Evolutionary conservation across 2,888 invertebrate species (phyloP).

Genomic region (Ornithoptera alexandrae): DNA sequence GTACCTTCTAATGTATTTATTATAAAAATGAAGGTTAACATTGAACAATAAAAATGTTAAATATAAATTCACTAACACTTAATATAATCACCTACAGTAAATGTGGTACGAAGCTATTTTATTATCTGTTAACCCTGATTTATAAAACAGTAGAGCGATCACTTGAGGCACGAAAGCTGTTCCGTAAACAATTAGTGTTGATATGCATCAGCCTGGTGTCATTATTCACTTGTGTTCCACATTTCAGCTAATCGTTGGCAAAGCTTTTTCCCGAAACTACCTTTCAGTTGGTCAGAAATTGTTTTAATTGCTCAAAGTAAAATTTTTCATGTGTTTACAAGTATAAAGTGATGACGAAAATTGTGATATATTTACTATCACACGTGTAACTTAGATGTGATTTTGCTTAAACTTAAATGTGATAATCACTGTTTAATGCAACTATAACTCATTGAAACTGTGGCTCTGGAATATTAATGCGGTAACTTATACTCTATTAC

Average conservation of each 20-base stretch:
- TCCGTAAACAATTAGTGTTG: conserved; percentile 63
- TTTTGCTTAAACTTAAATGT: background rate
- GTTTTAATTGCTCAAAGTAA: background rate
- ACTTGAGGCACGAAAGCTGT: conserved; percentile 37
- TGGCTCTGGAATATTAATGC: conserved; percentile 14
- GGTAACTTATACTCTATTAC: conserved; percentile 12
- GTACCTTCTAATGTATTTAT: too few species aligned
- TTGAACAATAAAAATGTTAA: too few species aligned
- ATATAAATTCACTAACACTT: too few species aligned
- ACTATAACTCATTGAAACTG: conserved; percentile 2
- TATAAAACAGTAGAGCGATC: conserved; percentile 18
- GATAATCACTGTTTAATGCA: conserved; percentile 4
- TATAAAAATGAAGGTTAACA: too few species aligned
- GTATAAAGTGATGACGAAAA: too few species aligned
- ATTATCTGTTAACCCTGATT: conserved; percentile 6
- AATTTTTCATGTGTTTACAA: background rate
- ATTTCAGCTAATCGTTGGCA: conserved; percentile 20
- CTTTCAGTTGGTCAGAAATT: conserved; percentile 6
- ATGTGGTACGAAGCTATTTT: too few species aligned
- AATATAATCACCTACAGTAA: too few species aligned
- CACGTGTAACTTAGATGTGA: background rate
- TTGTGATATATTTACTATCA: too few species aligned
- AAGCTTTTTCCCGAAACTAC: conserved; percentile 16
- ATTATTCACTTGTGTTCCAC: conserved; percentile 51
- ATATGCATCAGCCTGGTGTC: conserved; percentile 51